phyloP scores from a whole-genome alignment of 92 coral and sea anemone genomes.

The Blastomussa wellsi region DNA sequence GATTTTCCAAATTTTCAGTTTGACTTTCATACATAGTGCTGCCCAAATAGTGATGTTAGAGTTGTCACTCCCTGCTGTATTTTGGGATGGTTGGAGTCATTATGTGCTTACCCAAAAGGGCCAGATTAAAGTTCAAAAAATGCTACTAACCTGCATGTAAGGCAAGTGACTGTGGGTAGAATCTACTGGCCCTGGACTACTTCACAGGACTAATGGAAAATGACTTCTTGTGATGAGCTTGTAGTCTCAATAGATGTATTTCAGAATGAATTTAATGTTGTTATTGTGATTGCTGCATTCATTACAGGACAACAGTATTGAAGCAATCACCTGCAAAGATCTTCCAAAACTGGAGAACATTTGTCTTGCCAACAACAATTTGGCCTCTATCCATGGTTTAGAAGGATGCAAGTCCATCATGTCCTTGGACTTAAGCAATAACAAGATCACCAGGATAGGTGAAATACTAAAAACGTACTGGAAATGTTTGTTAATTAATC shows the following conservation, averaged over 20 bases:
- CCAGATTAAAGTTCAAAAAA: not conserved
- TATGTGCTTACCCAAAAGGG: not conserved
- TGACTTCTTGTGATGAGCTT: not conserved
- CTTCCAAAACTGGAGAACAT: conserved; percentile 65
- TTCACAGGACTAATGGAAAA: not conserved
- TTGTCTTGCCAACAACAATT: conserved; percentile 66
- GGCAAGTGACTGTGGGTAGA: not conserved
- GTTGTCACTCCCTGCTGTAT: no score
- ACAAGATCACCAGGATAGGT: conserved; percentile 96
- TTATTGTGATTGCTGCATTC: not conserved
- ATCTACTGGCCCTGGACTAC: not conserved
- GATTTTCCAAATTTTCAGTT: no score
- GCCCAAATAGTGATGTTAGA: no score
- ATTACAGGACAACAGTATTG: conserved; percentile 78
- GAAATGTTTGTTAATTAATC: no score
- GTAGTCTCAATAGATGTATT: not conserved
- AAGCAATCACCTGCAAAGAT: conserved; percentile 71
- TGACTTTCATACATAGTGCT: no score
- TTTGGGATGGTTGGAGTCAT: no score
- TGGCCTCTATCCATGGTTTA: conserved; percentile 90
- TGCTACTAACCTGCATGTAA: not conserved
- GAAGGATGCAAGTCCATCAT: conserved; percentile 62
- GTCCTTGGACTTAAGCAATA: conserved; percentile 60
- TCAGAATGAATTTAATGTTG: not conserved
- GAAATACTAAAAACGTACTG: not conserved